Percentiles rank a stretch among this genome's conserved stretches.
These are phyloP conservation scores for Patella depressa DNA, from an alignment of 2,888 invertebrate species.

Conservation along the genomic window DNA sequence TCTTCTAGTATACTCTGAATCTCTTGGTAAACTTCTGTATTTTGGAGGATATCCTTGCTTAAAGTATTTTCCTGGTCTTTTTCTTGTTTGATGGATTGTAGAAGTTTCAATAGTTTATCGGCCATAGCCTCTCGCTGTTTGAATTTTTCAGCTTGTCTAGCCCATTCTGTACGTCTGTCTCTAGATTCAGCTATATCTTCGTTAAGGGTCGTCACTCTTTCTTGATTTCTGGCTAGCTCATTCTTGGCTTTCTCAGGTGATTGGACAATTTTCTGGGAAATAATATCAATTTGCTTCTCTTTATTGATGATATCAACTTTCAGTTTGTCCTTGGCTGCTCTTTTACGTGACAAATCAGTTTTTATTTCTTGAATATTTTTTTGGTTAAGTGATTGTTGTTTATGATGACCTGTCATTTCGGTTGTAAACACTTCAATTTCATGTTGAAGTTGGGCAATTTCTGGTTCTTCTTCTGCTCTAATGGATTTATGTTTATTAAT, in stretches of 20 bases:
- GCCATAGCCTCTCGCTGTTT: conserved; percentile 32
- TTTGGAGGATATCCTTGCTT: conserved; percentile 39
- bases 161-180: conserved; percentile 41
- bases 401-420: conserved; percentile 44
- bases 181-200: conserved; percentile 41
- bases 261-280: conserved; percentile 61
- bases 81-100: conserved; percentile 45
- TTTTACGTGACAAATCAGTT: conserved; percentile 43
- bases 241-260: conserved; percentile 59
- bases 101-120: conserved; percentile 47
- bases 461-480: conserved; percentile 50
- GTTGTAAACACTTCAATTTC: conserved; percentile 40
- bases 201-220: conserved; percentile 43
- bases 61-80: conserved; percentile 50
- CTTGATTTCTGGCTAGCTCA: conserved; percentile 50
- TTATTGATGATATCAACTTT: conserved; percentile 42
- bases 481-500: conserved; percentile 47
- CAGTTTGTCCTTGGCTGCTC: conserved; percentile 54
- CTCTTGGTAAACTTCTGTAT: conserved; percentile 46
- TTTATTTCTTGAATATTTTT: conserved; percentile 41
- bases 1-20: conserved; percentile 36
- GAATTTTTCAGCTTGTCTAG: conserved; percentile 38
- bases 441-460: conserved; percentile 49
- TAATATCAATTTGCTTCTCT: conserved; percentile 50
- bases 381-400: conserved; percentile 38